These are phyloP conservation scores for Cirrhinus molitorella DNA, from an alignment of 2,797 vertebrate species.

Conservation along the genomic window DNA sequence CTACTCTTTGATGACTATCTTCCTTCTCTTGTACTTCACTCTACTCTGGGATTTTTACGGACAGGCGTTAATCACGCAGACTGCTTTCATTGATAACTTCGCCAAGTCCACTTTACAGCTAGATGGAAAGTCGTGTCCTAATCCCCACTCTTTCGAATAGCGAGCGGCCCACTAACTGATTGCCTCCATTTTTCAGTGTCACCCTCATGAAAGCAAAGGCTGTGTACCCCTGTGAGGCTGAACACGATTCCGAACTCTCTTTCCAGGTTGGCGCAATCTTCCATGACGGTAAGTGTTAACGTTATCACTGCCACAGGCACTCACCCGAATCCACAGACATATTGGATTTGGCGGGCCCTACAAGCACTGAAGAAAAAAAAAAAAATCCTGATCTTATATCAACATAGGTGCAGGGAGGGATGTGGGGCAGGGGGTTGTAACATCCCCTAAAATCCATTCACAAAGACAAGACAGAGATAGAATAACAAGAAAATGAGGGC, in stretches of 20 bases:
- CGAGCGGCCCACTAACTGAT: slow-evolving; percentile 76
- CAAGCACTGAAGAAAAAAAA: slow-evolving; percentile 45
- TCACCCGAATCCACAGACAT: slow-evolving; percentile 69
- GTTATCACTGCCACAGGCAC: slow-evolving; percentile 75
- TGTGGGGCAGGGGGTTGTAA: slow-evolving; percentile 40
- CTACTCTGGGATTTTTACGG: background rate
- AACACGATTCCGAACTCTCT: slow-evolving; percentile 96
- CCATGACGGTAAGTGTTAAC: slow-evolving; percentile 91
- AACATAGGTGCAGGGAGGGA: slow-evolving; percentile 48
- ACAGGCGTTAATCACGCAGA: slow-evolving; percentile 29
- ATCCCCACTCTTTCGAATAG: slow-evolving; percentile 29
- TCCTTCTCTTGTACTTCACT: slow-evolving; percentile 25
- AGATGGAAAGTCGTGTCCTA: slow-evolving; percentile 47
- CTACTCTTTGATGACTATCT: slow-evolving; percentile 13
- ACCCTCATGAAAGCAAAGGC: slow-evolving; percentile 90
- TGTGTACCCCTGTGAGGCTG: slow-evolving; percentile 95
- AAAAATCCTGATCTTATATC: slow-evolving; percentile 79
- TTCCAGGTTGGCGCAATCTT: slow-evolving; percentile 97
- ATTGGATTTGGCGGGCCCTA: slow-evolving; percentile 77
- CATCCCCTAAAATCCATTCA: slow-evolving; percentile 69
- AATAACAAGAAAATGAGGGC: slow-evolving; percentile 76
- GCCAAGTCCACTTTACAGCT: slow-evolving; percentile 18
- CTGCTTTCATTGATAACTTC: slow-evolving; percentile 30
- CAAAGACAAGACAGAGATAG: slow-evolving; percentile 68
- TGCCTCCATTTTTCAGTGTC: slow-evolving; percentile 83